These are phyloP conservation scores for Seriola aureovittata DNA, from an alignment of 2,113 vertebrate species.

Conservation along the genomic window DNA sequence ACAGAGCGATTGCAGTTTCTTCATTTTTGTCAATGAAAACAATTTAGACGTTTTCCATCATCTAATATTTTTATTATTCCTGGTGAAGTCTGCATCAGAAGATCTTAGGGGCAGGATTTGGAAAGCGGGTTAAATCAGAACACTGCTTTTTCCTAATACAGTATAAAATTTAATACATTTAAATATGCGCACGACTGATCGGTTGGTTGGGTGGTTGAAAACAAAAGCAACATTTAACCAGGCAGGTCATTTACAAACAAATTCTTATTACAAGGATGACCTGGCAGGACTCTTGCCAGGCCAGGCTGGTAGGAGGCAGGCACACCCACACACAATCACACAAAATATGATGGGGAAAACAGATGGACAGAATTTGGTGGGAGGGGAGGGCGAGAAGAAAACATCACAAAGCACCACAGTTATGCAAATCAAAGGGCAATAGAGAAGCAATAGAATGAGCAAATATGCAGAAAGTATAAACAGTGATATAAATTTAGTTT, in stretches of 20 bases:
- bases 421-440: slow-evolving; percentile 2
- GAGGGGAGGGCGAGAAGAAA: slow-evolving; percentile 5
- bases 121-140: neutral
- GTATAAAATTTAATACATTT: neutral
- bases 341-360: slow-evolving; percentile 21
- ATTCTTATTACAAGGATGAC: slow-evolving; percentile 1
- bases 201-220: neutral
- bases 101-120: neutral
- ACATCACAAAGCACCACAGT: slow-evolving; percentile 15
- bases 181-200: neutral
- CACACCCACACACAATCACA: slow-evolving; percentile 17
- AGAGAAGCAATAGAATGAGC: neutral
- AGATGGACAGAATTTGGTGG: slow-evolving; percentile 28
- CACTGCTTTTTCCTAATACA: no score
- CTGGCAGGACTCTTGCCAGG: slow-evolving; percentile 17
- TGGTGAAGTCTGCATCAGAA: neutral
- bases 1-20: neutral
- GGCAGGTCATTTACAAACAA: neutral
- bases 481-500: neutral
- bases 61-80: neutral
- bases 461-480: neutral
- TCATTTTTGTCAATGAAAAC: neutral
- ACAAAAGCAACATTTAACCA: slow-evolving; percentile 16
- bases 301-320: neutral
- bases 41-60: slow-evolving; percentile 21